Conservation (phyloP, 2,888 invertebrate species). For the Chorisops tibialis region DNA sequence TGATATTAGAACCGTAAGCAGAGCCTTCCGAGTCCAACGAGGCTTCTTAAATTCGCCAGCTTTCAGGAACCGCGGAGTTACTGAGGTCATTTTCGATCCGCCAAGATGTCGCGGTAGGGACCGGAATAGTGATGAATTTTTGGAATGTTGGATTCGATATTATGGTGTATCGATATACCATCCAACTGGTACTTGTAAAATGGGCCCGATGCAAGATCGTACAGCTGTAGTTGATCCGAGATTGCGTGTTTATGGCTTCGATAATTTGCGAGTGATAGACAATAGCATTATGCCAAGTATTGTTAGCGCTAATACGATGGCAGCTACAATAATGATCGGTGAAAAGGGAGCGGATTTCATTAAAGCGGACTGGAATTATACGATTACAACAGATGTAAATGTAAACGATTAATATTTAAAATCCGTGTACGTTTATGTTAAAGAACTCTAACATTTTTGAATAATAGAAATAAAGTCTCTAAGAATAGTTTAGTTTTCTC, state of each 20-base stretch:
- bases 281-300: slow-evolving; percentile 87
- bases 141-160: slow-evolving; percentile 81
- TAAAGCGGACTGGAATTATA: too few relatives aligned
- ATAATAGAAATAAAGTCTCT: too few relatives aligned
- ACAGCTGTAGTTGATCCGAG: slow-evolving; percentile 77
- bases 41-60: slow-evolving; percentile 74
- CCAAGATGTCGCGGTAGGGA: slow-evolving; percentile 74
- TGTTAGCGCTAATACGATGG: slow-evolving; percentile 86
- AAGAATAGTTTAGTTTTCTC: too few relatives aligned
- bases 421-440: too few relatives aligned
- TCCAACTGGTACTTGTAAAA: slow-evolving; percentile 80
- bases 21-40: slow-evolving; percentile 46
- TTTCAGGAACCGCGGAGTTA: slow-evolving; percentile 75
- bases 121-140: slow-evolving; percentile 76
- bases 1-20: too few relatives aligned
- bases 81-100: slow-evolving; percentile 73
- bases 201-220: slow-evolving; percentile 74
- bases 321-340: slow-evolving; percentile 85
- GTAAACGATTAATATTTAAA: too few relatives aligned
- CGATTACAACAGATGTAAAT: too few relatives aligned
- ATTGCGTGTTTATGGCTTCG: slow-evolving; percentile 72
- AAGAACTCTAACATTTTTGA: too few relatives aligned
- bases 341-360: slow-evolving; percentile 88
- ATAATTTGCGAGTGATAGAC: slow-evolving; percentile 74
- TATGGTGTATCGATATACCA: slow-evolving; percentile 82